Percentiles rank a stretch among this genome's conserved stretches.
phyloP scores from a whole-genome alignment of 2,113 vertebrate genomes.

The Morone saxatilis region DNA sequence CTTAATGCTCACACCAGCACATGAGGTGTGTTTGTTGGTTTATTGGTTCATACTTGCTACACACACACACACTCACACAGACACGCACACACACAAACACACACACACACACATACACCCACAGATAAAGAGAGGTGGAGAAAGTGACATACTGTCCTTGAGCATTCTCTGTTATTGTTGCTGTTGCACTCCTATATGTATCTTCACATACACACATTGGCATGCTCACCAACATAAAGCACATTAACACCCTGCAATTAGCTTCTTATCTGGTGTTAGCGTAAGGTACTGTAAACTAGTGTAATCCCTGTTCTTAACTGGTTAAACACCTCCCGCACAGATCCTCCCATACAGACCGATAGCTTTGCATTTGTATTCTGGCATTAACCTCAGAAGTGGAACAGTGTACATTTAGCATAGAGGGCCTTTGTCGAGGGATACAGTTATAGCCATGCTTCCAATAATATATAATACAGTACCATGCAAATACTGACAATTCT shows the following conservation, averaged over 20 bases:
- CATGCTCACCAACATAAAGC: slow-evolving; percentile 13
- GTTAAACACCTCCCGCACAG: slow-evolving; percentile 56
- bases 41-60: slow-evolving; percentile 27
- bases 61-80: slow-evolving; percentile 7
- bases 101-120: slow-evolving; percentile 1
- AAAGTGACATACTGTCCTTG: slow-evolving; percentile 4
- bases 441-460: neutral
- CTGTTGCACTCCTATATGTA: neutral
- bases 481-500: slow-evolving; percentile 19
- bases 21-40: slow-evolving; percentile 53
- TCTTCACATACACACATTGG: slow-evolving; percentile 22
- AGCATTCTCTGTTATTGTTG: neutral
- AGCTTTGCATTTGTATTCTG: slow-evolving; percentile 45
- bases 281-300: slow-evolving; percentile 52
- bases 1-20: slow-evolving; percentile 40
- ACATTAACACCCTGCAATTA: slow-evolving; percentile 59
- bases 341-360: slow-evolving; percentile 19
- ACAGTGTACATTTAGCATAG: neutral
- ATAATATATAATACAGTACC: neutral
- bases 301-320: slow-evolving; percentile 62
- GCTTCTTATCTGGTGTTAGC: slow-evolving; percentile 49
- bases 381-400: neutral
- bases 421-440: neutral
- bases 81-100: slow-evolving; percentile 10
- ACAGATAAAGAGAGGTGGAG: neutral